Base-by-base conservation (phyloP, 64 coral and sea anemone species). In the Cladopsammia gracilis region DNA sequence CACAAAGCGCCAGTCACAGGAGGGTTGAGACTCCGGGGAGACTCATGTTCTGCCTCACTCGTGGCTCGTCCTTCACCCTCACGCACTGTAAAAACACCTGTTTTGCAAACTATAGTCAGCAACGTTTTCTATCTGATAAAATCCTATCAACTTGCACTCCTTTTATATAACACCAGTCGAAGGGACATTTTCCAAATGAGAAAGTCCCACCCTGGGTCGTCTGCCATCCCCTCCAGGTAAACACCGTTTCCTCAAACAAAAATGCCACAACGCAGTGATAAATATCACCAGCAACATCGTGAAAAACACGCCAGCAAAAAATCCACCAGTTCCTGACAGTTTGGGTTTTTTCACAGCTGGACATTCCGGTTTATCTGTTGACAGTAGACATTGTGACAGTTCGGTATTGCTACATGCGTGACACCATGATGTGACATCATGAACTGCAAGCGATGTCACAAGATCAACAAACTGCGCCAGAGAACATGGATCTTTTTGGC, bases 231-330 rank as follows among this genome's bases (percentile, higher is more conserved):
- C 64, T 2, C 75, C 64, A 42, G 10, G 19, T n/a, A 96, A 18
- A 78, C 82, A 93, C n/a, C 68, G 52, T 76, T 89, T 96, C 24
- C 82, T 83, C 57, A 96, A 74, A 26, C 77, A 96, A 48, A 83
- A 92, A 14, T 88, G 61, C 95, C 95, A 96, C 0, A 48, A 18
- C 2, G 72, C 95, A n/a, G 67, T 42, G 18, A 89, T 7, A 42
- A 92, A 51, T 6, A 96, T 45, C 45, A 69, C 88, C 48, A 92
- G 3, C 58, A 96, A 45, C 2, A 93, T 13, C 1, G 90, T 84
- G 11, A 96, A 85, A 81, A 96, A 96, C 11, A 89, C 76, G 18
- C 95, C 90, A 4, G 71, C 79, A 49, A 92, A 92, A 93, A 96
- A 89, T 3, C 90, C 86, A 66, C 95, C 95, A 42, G 78, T 73